phyloP scores from a whole-genome alignment of 2,113 vertebrate genomes.

The Chelonoidis abingdonii region DNA sequence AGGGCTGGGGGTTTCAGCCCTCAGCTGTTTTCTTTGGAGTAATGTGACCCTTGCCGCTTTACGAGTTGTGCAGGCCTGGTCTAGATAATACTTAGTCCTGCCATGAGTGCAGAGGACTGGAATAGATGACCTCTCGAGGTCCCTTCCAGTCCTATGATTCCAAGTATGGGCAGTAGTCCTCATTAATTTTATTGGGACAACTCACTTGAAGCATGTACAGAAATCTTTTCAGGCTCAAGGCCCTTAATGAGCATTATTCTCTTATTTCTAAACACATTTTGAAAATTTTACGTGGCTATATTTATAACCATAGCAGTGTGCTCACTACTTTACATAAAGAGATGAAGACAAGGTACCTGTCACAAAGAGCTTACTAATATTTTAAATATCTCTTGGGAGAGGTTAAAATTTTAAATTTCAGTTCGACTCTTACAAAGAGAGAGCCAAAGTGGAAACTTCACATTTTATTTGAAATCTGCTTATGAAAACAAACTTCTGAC shows the following conservation, averaged over 20 bases:
- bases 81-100: too few relatives aligned
- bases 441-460: neutral
- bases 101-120: too few relatives aligned
- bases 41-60: too few relatives aligned
- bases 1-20: too few relatives aligned
- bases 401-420: neutral
- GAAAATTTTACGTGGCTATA: neutral
- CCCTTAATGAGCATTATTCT: neutral
- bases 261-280: conserved; percentile 4
- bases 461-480: neutral
- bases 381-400: neutral
- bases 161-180: neutral
- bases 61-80: too few relatives aligned
- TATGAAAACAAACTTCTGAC: neutral
- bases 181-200: neutral
- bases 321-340: neutral
- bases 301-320: neutral
- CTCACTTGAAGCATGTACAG: neutral
- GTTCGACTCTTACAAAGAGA: neutral
- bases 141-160: neutral
- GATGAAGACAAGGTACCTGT: neutral
- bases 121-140: neutral
- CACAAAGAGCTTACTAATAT: neutral
- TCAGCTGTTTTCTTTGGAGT: too few relatives aligned
- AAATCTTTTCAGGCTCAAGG: neutral